Conservation (phyloP, 2,797 vertebrate species). For the Tragopan temminckii region DNA sequence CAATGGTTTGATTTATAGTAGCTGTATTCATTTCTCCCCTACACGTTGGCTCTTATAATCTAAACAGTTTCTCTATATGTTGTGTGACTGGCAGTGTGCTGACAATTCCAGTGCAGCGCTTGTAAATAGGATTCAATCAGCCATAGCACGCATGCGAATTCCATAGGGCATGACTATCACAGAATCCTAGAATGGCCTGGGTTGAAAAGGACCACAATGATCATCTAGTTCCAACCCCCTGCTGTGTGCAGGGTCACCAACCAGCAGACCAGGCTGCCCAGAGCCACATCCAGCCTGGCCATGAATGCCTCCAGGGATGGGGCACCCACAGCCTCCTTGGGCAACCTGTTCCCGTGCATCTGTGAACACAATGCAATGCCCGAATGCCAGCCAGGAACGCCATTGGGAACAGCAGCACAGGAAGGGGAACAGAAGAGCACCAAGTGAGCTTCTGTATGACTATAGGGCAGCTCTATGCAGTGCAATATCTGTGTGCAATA, state of each 20-base stretch:
- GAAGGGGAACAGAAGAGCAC: background rate
- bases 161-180: background rate
- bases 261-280: too few species aligned
- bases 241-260: too few species aligned
- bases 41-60: background rate
- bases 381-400: rapidly evolving
- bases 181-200: too few species aligned
- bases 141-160: background rate
- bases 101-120: background rate
- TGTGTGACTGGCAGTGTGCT: background rate
- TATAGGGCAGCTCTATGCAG: background rate
- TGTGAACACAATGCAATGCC: background rate
- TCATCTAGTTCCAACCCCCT: too few species aligned
- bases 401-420: background rate
- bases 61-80: conserved; percentile 7
- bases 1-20: conserved; percentile 9
- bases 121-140: background rate
- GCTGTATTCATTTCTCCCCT: conserved; percentile 42
- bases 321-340: too few species aligned
- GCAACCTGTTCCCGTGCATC: background rate
- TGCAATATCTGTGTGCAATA: background rate
- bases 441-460: background rate
- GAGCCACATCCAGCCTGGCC: too few species aligned
- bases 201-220: too few species aligned
- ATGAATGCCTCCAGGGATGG: too few species aligned